Percentiles rank a stretch among this genome's conserved stretches.
phyloP scores from a whole-genome alignment of 92 coral and sea anemone species.

The Porites evermanni region DNA sequence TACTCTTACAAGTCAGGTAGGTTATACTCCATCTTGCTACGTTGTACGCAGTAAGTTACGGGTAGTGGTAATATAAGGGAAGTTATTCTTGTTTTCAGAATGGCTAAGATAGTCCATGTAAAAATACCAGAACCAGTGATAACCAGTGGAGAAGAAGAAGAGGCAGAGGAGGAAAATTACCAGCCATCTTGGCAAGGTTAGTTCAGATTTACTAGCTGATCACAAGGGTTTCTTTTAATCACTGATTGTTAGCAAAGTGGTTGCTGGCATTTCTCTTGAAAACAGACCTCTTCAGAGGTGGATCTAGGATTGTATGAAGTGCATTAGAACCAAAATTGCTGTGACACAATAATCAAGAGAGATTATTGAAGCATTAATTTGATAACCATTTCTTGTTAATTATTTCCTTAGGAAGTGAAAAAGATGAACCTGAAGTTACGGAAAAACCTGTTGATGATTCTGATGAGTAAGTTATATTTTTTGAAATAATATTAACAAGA shows the following conservation, averaged over 20 bases:
- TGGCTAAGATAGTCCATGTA: conserved; percentile 72
- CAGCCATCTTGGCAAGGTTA: conserved; percentile 54
- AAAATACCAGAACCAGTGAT: conserved; percentile 59
- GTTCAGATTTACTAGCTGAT: too few relatives aligned
- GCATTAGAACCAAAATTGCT: too few relatives aligned
- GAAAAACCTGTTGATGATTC: conserved; percentile 41
- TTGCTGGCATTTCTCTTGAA: too few relatives aligned
- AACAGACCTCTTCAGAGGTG: too few relatives aligned
- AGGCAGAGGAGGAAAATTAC: conserved; percentile 34
- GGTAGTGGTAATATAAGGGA: background rate
- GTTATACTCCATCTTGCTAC: too few relatives aligned
- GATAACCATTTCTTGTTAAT: background rate
- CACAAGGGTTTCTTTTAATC: too few relatives aligned
- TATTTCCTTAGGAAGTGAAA: conserved; percentile 37
- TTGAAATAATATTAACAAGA: too few relatives aligned
- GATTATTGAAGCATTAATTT: background rate
- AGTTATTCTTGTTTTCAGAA: conserved; percentile 34
- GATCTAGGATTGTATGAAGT: too few relatives aligned
- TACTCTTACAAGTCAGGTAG: too few relatives aligned
- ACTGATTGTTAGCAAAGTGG: too few relatives aligned
- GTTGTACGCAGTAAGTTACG: too few relatives aligned
- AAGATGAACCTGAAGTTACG: conserved; percentile 41
- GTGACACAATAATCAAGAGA: too few relatives aligned
- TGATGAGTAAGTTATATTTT: conserved; percentile 54
- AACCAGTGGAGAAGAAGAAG: conserved; percentile 76